A percentile compares a stretch with the other conserved stretches of the same genome.
Conservation (phyloP, 2,113 vertebrate genomes). For the Cnemophilus loriae region DNA sequence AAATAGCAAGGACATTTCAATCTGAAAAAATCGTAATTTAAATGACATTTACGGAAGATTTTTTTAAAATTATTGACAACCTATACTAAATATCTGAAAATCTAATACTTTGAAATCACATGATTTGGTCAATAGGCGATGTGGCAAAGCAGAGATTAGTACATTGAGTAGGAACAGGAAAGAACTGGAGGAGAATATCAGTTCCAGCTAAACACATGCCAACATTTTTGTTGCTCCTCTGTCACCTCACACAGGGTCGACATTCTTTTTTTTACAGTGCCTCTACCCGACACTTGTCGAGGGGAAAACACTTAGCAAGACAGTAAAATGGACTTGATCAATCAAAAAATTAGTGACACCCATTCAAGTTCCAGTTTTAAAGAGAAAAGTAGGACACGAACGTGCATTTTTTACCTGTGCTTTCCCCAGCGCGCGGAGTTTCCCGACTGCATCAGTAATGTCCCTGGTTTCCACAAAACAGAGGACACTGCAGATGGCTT, state of each 20-base stretch:
- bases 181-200: background rate
- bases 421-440: constrained; percentile 17
- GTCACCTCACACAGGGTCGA: background rate
- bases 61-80: background rate
- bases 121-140: background rate
- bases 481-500: constrained; percentile 68
- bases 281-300: background rate
- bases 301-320: background rate
- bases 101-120: background rate
- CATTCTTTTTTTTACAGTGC: background rate
- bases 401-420: constrained; percentile 42
- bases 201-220: background rate
- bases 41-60: background rate
- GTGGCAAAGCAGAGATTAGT: background rate
- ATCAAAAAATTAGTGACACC: background rate
- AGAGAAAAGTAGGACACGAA: background rate
- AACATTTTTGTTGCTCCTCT: background rate
- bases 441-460: constrained; percentile 50
- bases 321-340: background rate
- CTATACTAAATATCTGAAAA: background rate
- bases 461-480: constrained; percentile 66
- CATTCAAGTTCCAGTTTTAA: background rate
- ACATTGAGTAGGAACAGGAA: background rate
- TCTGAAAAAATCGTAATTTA: background rate
- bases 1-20: background rate